phyloP scores from a whole-genome alignment of 1,140 invertebrate species.

The Zaprionus gabonicus region DNA sequence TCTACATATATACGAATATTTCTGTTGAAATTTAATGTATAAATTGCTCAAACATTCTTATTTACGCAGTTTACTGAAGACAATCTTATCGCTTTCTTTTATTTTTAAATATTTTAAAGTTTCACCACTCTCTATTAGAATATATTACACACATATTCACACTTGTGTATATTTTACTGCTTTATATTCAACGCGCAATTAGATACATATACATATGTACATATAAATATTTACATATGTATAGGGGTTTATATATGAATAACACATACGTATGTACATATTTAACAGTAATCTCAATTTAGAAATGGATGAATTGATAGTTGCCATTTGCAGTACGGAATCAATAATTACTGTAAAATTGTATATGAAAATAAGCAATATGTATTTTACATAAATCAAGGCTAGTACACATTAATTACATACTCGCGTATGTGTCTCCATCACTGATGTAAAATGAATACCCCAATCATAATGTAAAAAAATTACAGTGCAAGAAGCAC shows the following conservation, averaged over 20 bases:
- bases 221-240: neutral
- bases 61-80: conserved; percentile 14
- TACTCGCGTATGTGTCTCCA: conserved; percentile 18
- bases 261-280: neutral
- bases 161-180: neutral
- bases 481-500: conserved; percentile 19
- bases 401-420: conserved; percentile 21
- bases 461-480: conserved; percentile 37
- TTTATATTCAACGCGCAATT: conserved; percentile 4
- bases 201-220: neutral
- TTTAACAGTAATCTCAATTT: conserved; percentile 5
- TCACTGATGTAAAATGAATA: conserved; percentile 34
- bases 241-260: neutral
- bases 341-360: conserved; percentile 3
- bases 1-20: neutral
- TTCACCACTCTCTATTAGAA: neutral
- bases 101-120: conserved; percentile 1
- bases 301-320: conserved; percentile 8
- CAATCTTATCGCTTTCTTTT: neutral
- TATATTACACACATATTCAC: neutral
- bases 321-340: conserved; percentile 24
- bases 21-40: neutral
- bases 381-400: conserved; percentile 7
- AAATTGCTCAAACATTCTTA: neutral
- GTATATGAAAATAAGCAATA: neutral